Evolutionary conservation across 2,888 invertebrate species (phyloP), one percentile per base, ranked within the genome.

Genomic region (Willowsia nigromaculata): DNA sequence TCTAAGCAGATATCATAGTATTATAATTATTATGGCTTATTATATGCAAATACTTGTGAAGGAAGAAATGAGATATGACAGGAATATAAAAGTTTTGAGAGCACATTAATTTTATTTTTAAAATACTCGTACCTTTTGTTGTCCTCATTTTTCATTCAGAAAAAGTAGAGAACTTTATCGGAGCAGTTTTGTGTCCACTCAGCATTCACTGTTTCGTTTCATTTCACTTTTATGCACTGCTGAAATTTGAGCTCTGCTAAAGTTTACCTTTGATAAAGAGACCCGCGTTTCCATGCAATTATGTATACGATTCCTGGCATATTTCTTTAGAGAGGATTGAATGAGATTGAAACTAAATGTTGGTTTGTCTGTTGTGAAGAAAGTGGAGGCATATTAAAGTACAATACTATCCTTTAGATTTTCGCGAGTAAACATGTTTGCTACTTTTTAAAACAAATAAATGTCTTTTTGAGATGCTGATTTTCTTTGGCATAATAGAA

Each of bases 161-260:
- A 37, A 25, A 15, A 78, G 25, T n/a, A 80, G 22, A 80, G 37
- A 59, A 80, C 13, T 59, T 56, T 59, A 80, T 80, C 59, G 40
- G 11, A 22, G 56, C 56, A 40, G 22, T 80, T 80, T 80, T 80
- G 56, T 59, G 80, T 59, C 40, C 80, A 83, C 65, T 83, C 65
- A 68, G 82, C 82, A 33, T 47, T 76, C 62, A 56, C 15, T 65
- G 30, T 83, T 83, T 65, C 68, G 65, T 83, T 47, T 68, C 82
- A 65, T 83, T 83, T 83, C 65, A 83, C 53, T 83, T 81, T 81
- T 80, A 80, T 80, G 37, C 56, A 37, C 9, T 53, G 33, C 15
- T n/a, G 11, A 33, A 71, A 43, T 25, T 40, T 53, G n/a, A n/a
- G n/a, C n/a, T n/a, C n/a, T 25, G 11, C 25, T 11, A 59, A 59